Base-by-base conservation (phyloP, 2,797 vertebrate genomes). In the Lophius americanus region DNA sequence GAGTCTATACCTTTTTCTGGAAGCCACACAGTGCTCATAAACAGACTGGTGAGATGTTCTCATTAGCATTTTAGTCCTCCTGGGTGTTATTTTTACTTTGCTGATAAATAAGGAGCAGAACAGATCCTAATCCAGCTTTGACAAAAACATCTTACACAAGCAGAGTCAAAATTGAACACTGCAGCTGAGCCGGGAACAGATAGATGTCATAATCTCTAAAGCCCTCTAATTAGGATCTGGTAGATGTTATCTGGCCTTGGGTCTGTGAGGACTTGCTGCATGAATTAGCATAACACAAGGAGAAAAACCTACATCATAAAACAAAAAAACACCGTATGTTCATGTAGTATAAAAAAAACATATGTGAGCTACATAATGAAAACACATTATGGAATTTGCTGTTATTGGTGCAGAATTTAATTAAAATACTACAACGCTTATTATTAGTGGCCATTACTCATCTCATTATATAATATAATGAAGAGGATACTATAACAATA, bases 61-160 rank as follows among this genome's bases (percentile, higher is more conserved):
- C 62, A 36, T 14, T 2, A 48, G 60, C 63, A 77, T 53, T 78
- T 81, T 76, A 66, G 67, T 55, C 35, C 50, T 42, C 3, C 49
- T 50, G 39, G 0, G 12, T 38, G 61, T 54, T 87, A 83, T 83
- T 86, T 84, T 85, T 86, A 65, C 64, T 0, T 39, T 4, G 35
- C 57, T 48, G 76, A 57, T 57, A 64, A 77, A 76, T 78, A 66
- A 69, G 50, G 73, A 79, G 64, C 67, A 64, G 65, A 13, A 58
- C 72, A 85, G 79, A 81, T 71, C 65, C 66, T 89, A 88, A 89
- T 89, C 89, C 83, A 66, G 49, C 75, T 87, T 84, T 81, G 41
- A 78, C 55, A 68, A 69, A 75, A 55, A 38, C 61, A 50, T 68
- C 7, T 89, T 81, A 86, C 68, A 71, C 74, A 85, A 79, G 55